phyloP scores from a whole-genome alignment of 2,797 vertebrate genomes.

The Lepidocolaptes lacrymiger region DNA sequence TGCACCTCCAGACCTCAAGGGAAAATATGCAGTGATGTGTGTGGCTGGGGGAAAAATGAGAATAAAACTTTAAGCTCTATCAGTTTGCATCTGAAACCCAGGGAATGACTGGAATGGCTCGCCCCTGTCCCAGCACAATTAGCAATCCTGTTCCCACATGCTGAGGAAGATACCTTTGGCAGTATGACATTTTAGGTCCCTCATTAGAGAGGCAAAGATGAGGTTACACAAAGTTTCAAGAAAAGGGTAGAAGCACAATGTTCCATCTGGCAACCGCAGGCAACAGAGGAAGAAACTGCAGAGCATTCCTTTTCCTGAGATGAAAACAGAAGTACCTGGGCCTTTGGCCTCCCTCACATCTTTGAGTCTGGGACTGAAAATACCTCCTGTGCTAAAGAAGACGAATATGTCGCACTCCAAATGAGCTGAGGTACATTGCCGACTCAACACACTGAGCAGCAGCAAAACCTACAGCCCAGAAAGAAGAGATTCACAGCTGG shows the following conservation, averaged over 20 bases:
- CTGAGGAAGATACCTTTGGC: slow-evolving; percentile 24
- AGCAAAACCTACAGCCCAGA: background rate
- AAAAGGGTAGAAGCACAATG: background rate
- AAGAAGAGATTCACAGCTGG: background rate
- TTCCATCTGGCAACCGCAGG: background rate
- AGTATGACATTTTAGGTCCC: slow-evolving; percentile 18
- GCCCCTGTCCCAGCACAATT: background rate
- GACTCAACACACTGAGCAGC: background rate
- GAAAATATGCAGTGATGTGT: background rate
- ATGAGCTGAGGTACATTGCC: background rate
- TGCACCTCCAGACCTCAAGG: background rate
- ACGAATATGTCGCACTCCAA: background rate
- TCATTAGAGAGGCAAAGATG: background rate
- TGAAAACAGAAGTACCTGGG: background rate
- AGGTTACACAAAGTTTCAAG: slow-evolving; percentile 2
- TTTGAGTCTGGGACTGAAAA: background rate
- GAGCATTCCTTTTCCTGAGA: background rate
- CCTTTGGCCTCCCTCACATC: background rate
- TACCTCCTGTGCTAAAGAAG: background rate
- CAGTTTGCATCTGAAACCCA: background rate
- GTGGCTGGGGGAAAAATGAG: background rate
- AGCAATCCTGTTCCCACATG: background rate
- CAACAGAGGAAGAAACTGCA: background rate
- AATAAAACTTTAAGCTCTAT: slow-evolving; percentile 8
- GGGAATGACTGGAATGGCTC: background rate